A percentile compares a stretch with the other conserved stretches of the same genome.
These are phyloP conservation scores for Serripes groenlandicus DNA, from an alignment of 2,888 invertebrate species.

Conservation along the genomic window DNA sequence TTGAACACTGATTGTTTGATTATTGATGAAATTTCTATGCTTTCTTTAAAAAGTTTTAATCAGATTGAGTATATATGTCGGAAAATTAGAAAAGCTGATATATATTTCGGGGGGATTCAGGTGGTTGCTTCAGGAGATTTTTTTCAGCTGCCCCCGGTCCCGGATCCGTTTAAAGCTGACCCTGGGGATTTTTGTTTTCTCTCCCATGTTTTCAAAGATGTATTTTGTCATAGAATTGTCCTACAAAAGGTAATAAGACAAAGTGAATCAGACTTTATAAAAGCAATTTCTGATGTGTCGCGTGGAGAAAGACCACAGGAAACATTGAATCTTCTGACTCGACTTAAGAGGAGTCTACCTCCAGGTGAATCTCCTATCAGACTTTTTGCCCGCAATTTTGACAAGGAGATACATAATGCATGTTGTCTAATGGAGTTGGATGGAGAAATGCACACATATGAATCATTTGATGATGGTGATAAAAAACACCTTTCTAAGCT, in stretches of 20 bases:
- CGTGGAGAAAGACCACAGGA: background rate
- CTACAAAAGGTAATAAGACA: background rate
- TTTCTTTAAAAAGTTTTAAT: background rate
- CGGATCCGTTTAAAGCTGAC: background rate
- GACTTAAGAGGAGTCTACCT: background rate
- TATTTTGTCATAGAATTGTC: background rate
- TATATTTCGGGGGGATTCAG: background rate
- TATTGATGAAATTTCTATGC: background rate
- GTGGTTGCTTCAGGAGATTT: background rate
- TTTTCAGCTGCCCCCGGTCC: background rate
- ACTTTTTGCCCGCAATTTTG: background rate
- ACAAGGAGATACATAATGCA: background rate
- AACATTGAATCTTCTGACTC: background rate
- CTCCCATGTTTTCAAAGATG: background rate
- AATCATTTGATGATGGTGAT: background rate
- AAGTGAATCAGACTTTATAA: background rate
- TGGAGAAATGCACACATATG: background rate
- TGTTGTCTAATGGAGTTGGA: background rate
- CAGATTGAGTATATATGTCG: background rate
- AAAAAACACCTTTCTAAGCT: background rate
- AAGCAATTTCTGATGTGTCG: background rate
- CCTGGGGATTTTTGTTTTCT: background rate
- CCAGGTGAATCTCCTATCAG: background rate
- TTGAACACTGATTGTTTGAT: background rate
- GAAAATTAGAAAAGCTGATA: background rate